phyloP scores from a whole-genome alignment of 2,797 vertebrate genomes.

The Eulemur rubriventer region DNA sequence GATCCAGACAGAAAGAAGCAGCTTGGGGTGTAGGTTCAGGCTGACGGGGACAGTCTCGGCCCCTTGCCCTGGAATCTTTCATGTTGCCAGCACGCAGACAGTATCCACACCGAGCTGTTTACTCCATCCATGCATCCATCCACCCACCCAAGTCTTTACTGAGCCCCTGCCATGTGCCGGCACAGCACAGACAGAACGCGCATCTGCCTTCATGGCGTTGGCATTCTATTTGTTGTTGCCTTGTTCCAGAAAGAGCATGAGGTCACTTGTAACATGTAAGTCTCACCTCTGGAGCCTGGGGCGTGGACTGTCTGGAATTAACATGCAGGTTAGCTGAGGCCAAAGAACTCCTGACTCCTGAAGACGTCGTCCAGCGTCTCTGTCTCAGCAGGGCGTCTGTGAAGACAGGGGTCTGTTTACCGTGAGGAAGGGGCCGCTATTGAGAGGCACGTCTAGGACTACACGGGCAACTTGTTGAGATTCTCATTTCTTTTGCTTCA shows the following conservation, averaged over 20 bases:
- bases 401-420: accelerated
- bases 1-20: neutral
- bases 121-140: too few relatives aligned
- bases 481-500: neutral
- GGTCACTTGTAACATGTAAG: neutral
- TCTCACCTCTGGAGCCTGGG: neutral
- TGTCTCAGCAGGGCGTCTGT: neutral
- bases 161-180: neutral
- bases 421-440: accelerated
- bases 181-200: neutral
- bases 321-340: neutral
- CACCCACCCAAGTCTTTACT: too few relatives aligned
- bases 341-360: neutral
- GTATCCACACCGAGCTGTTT: accelerated
- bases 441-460: neutral
- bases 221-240: accelerated
- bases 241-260: neutral
- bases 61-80: accelerated
- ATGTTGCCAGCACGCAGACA: accelerated
- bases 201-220: neutral
- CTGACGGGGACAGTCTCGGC: neutral
- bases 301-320: accelerated
- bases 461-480: too few relatives aligned
- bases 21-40: neutral
- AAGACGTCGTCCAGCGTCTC: accelerated